phyloP scores from a whole-genome alignment of 2,888 invertebrate genomes.

The Eledone cirrhosa region DNA sequence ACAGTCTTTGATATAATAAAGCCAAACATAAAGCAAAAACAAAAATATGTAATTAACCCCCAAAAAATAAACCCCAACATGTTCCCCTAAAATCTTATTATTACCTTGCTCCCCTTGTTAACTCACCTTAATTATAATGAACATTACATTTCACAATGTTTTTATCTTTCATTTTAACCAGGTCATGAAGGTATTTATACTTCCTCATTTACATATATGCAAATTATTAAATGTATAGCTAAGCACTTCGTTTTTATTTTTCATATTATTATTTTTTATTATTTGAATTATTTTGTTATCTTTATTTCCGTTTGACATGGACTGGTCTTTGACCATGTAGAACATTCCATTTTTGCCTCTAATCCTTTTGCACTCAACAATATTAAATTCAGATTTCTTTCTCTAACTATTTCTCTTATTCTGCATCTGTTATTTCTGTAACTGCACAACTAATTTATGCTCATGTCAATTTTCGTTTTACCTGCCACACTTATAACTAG shows the following conservation, averaged over 20 bases:
- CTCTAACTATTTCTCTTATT: neutral
- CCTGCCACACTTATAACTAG: too few relatives aligned
- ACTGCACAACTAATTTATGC: conserved; percentile 13
- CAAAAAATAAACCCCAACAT: too few relatives aligned
- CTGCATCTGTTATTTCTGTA: neutral
- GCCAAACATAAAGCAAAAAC: too few relatives aligned
- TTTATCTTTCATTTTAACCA: conserved; percentile 14
- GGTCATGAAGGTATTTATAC: conserved; percentile 29
- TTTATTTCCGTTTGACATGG: neutral
- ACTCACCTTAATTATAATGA: too few relatives aligned
- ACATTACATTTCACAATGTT: neutral
- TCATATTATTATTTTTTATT: too few relatives aligned
- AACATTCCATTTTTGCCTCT: conserved; percentile 6
- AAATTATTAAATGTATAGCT: conserved; percentile 11
- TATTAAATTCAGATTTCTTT: neutral
- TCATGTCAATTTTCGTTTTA: neutral
- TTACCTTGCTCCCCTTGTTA: too few relatives aligned
- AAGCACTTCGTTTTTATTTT: neutral
- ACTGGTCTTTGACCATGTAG: conserved; percentile 3
- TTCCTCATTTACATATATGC: conserved; percentile 14
- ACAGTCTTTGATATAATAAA: too few relatives aligned
- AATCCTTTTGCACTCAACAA: neutral
- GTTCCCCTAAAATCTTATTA: too few relatives aligned
- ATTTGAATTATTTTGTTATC: too few relatives aligned
- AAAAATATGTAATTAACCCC: too few relatives aligned